A percentile compares a stretch with the other conserved stretches of the same genome.
phyloP scores from a whole-genome alignment of 1,140 invertebrate species.

The Temnothorax longispinosus region DNA sequence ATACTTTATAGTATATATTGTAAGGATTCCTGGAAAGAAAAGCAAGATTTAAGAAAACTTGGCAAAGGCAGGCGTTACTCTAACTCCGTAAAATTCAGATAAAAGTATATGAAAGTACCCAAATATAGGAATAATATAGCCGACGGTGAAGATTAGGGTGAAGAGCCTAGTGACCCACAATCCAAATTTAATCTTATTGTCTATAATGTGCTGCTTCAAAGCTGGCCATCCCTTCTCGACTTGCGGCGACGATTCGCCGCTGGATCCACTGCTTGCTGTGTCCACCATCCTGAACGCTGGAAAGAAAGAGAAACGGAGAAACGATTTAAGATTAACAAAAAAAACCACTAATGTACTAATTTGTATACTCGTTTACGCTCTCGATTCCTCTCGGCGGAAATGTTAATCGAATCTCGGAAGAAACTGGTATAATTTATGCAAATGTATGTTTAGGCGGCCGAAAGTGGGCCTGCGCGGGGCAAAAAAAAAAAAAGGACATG shows the following conservation, averaged over 20 bases:
- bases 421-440: neutral
- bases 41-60: neutral
- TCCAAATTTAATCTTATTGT: slow-evolving; percentile 94
- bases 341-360: neutral
- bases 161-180: slow-evolving; percentile 94
- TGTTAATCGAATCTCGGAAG: neutral
- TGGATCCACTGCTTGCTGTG: slow-evolving; percentile 67
- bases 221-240: slow-evolving; percentile 86
- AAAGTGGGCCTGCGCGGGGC: neutral
- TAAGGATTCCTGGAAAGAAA: slow-evolving; percentile 89
- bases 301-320: neutral
- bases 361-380: neutral
- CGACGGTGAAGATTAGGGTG: slow-evolving; percentile 93
- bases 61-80: neutral
- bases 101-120: slow-evolving; percentile 88
- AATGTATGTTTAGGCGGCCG: neutral
- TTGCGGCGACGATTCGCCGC: slow-evolving; percentile 66
- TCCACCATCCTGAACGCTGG: slow-evolving; percentile 79
- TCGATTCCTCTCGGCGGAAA: no score
- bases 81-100: neutral
- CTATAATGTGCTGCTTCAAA: slow-evolving; percentile 90
- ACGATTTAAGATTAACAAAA: neutral
- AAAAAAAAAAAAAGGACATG: neutral
- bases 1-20: slow-evolving; percentile 95
- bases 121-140: slow-evolving; percentile 95